A percentile compares a stretch with the other conserved stretches of the same genome.
Conservation (phyloP, 2,113 vertebrate genomes). For the Dicentrarchus labrax region DNA sequence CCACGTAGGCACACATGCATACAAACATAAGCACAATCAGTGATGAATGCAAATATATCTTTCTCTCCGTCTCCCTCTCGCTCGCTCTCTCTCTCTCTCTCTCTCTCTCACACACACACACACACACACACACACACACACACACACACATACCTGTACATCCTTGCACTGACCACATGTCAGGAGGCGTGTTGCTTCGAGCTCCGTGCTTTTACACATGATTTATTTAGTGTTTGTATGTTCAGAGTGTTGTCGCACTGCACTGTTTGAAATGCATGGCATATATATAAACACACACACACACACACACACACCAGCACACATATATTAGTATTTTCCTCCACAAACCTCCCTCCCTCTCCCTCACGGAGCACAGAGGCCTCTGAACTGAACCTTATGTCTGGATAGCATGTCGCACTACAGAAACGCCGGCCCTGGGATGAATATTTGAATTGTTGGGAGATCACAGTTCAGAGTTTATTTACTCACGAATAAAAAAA, state of each 20-base stretch:
- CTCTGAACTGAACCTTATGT: slow-evolving; percentile 5
- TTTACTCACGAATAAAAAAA: slow-evolving; percentile 31
- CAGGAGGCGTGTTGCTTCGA: neutral
- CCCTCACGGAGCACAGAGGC: neutral
- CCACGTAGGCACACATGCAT: neutral
- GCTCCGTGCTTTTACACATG: neutral
- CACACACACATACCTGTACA: slow-evolving; percentile 2
- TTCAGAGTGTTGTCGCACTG: neutral
- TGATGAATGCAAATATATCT: neutral
- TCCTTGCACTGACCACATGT: neutral
- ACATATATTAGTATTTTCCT: slow-evolving; percentile 21
- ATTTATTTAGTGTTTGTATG: slow-evolving; percentile 50
- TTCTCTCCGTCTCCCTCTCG: neutral
- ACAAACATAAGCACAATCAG: neutral
- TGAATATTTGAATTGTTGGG: slow-evolving; percentile 28
- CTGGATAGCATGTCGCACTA: neutral
- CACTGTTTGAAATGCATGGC: slow-evolving; percentile 4
- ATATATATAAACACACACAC: slow-evolving; percentile 12
- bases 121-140: slow-evolving; percentile 5
- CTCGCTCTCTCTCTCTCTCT: too few relatives aligned
- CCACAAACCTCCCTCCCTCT: neutral
- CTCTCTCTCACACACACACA: neutral
- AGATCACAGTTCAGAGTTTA: slow-evolving; percentile 49
- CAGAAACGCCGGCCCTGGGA: neutral
- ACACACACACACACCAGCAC: neutral